These are phyloP conservation scores for Neotragus moschatus DNA, from an alignment of 2,113 vertebrate genomes.

Conservation along the genomic window DNA sequence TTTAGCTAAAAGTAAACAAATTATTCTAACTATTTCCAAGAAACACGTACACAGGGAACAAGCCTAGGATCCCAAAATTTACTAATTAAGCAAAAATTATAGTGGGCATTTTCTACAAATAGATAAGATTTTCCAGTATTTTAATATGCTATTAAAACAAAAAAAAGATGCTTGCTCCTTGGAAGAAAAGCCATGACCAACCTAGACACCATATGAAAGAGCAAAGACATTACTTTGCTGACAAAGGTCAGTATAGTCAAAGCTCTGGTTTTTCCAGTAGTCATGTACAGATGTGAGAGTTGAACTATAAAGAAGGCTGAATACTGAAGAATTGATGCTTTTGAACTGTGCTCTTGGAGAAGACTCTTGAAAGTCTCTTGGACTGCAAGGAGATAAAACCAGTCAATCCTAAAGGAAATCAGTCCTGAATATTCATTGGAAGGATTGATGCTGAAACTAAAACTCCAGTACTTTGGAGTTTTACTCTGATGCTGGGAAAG, in stretches of 20 bases:
- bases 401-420: not conserved
- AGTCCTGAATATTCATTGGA: not conserved
- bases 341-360: not conserved
- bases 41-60: not conserved
- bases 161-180: not conserved
- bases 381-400: not conserved
- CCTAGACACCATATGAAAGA: not conserved
- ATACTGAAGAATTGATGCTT: not conserved
- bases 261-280: not conserved
- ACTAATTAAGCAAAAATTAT: not conserved
- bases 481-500: not conserved
- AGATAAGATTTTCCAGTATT: not conserved
- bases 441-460: not conserved
- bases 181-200: not conserved
- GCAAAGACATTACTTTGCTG: not conserved
- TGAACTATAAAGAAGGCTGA: not conserved
- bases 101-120: not conserved
- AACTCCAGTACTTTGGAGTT: not conserved
- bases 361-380: not conserved
- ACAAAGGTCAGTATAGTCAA: not conserved
- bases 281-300: not conserved
- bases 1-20: constrained; percentile 13
- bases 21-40: not conserved
- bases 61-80: not conserved
- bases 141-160: not conserved